A percentile compares a stretch with the other conserved stretches of the same genome.
phyloP scores from a whole-genome alignment of 2,797 vertebrate genomes.

The Macroramphosus scolopax region DNA sequence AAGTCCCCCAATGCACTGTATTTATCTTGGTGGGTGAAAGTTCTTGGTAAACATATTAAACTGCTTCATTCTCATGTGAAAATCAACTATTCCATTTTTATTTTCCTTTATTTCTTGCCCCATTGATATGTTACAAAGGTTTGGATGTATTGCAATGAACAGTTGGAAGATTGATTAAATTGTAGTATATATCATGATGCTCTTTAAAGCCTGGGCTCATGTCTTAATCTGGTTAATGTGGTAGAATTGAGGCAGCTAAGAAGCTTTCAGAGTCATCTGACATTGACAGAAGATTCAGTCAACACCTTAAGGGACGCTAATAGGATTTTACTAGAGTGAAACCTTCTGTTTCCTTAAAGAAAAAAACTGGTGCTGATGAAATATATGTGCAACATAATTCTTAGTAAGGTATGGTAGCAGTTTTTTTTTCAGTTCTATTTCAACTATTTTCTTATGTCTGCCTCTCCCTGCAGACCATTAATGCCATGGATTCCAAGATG shows the following conservation, averaged over 20 bases:
- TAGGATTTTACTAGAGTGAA: slow-evolving; percentile 53
- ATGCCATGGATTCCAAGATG: slow-evolving; percentile 99
- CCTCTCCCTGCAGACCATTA: slow-evolving; percentile 86
- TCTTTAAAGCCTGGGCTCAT: slow-evolving; percentile 42
- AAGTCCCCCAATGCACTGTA: too few relatives aligned
- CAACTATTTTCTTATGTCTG: slow-evolving; percentile 16
- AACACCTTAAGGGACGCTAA: slow-evolving; percentile 57
- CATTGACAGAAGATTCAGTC: slow-evolving; percentile 56
- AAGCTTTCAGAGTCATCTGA: slow-evolving; percentile 67
- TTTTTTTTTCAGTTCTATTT: background rate
- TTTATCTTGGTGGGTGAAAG: background rate
- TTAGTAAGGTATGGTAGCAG: slow-evolving; percentile 9
- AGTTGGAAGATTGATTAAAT: slow-evolving; percentile 42
- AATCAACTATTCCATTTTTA: slow-evolving; percentile 1
- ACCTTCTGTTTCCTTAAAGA: slow-evolving; percentile 26
- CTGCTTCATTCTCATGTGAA: background rate
- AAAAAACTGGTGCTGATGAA: slow-evolving; percentile 8
- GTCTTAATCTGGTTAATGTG: slow-evolving; percentile 71
- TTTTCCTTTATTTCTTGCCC: slow-evolving; percentile 26
- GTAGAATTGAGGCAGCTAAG: slow-evolving; percentile 65
- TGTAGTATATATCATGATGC: slow-evolving; percentile 44
- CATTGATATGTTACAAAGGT: slow-evolving; percentile 23
- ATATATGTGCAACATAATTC: slow-evolving; percentile 10
- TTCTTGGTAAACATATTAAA: background rate
- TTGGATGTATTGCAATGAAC: slow-evolving; percentile 17